Conservation (phyloP, 2,113 vertebrate genomes). For the Anthoscopus minutus region DNA sequence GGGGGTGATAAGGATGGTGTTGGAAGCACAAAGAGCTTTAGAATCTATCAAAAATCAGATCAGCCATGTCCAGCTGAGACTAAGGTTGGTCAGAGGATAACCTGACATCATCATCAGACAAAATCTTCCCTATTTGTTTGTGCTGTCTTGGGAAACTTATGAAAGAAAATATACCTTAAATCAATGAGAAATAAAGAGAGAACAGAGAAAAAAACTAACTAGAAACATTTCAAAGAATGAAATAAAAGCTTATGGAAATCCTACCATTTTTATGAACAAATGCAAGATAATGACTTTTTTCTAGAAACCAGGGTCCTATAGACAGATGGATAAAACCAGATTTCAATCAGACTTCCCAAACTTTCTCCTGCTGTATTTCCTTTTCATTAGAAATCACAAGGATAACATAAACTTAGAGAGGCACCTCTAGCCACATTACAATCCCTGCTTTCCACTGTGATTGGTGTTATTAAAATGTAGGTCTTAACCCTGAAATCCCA, state of each 20-base stretch:
- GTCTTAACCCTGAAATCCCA: background rate
- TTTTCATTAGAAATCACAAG: background rate
- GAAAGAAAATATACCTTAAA: background rate
- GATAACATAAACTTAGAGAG: background rate
- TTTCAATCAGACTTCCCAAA: background rate
- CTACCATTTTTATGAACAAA: background rate
- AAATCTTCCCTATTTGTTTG: background rate
- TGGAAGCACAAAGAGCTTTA: background rate
- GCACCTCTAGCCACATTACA: background rate
- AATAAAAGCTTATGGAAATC: background rate
- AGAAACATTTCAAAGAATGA: background rate
- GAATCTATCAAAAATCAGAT: background rate
- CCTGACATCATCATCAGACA: background rate
- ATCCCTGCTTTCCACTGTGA: background rate
- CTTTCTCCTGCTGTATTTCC: background rate
- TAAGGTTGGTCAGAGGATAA: background rate
- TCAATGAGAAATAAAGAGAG: background rate
- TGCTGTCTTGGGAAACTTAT: background rate
- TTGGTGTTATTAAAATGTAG: background rate
- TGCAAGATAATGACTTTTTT: background rate
- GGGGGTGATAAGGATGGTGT: background rate
- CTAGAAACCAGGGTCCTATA: background rate
- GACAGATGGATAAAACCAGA: background rate
- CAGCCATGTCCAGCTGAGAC: background rate
- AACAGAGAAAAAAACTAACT: background rate